Evolutionary conservation across 1,140 invertebrate genomes (phyloP).

Genomic region (Chymomyza costata): DNA sequence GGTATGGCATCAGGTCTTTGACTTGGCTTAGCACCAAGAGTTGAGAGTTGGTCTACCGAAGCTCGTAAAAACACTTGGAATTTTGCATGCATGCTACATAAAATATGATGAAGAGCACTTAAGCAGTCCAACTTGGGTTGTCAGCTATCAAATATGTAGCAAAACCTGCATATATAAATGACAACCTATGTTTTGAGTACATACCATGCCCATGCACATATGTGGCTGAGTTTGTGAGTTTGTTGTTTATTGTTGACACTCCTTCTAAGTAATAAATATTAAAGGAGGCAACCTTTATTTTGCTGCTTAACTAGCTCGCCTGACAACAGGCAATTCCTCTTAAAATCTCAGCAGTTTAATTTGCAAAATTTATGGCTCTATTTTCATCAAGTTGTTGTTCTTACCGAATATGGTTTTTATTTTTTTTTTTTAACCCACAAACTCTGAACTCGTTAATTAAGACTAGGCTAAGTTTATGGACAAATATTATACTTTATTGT

Average conservation of each 20-base stretch:
- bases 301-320: conserved; percentile 1
- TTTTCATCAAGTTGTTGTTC: too few relatives aligned
- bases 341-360: conserved; percentile 52
- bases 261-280: conserved; percentile 66
- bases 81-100: conserved; percentile 47
- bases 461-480: too few relatives aligned
- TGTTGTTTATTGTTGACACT: conserved; percentile 21
- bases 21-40: too few relatives aligned
- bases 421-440: too few relatives aligned
- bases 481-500: too few relatives aligned
- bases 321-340: conserved; percentile 23
- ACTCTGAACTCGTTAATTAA: too few relatives aligned
- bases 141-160: conserved; percentile 68
- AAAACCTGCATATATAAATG: conserved; percentile 65
- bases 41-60: conserved; percentile 53
- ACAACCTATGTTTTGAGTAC: too few relatives aligned
- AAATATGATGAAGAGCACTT: conserved; percentile 70
- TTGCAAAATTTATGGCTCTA: conserved; percentile 53
- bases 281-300: conserved; percentile 42
- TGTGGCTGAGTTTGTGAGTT: conserved; percentile 8
- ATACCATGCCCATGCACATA: conserved; percentile 9
- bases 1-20: too few relatives aligned
- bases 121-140: conserved; percentile 42
- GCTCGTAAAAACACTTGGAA: conserved; percentile 46
- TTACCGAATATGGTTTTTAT: too few relatives aligned